These are phyloP conservation scores for Sebastes fasciatus DNA, from an alignment of 2,113 vertebrate genomes.

Conservation along the genomic window DNA sequence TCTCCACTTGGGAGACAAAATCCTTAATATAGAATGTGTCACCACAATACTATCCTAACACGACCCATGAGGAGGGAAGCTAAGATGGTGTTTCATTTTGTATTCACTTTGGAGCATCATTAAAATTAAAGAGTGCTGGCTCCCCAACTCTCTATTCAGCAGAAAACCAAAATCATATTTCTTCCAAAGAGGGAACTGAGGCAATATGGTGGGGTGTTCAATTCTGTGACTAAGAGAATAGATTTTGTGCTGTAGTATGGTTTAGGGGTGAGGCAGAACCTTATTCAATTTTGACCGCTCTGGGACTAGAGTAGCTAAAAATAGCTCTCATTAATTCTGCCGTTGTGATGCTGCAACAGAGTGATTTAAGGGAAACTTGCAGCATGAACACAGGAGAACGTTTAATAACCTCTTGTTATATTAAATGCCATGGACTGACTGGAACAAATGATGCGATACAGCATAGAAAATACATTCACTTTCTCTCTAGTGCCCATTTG, in stretches of 20 bases:
- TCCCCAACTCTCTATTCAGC: slow-evolving; percentile 26
- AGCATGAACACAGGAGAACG: slow-evolving; percentile 57
- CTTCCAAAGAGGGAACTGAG: slow-evolving; percentile 23
- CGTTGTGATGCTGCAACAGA: slow-evolving; percentile 79
- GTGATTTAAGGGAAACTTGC: slow-evolving; percentile 74
- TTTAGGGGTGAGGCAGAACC: slow-evolving; percentile 66
- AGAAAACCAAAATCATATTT: slow-evolving; percentile 62
- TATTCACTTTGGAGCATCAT: slow-evolving; percentile 37
- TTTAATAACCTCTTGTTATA: slow-evolving; percentile 68
- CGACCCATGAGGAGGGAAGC: not conserved
- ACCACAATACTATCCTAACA: slow-evolving; percentile 25
- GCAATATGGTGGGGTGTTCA: slow-evolving; percentile 46
- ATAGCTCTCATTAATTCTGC: slow-evolving; percentile 81
- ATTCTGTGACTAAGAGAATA: slow-evolving; percentile 48
- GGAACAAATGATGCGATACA: slow-evolving; percentile 50
- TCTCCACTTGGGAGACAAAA: not conserved
- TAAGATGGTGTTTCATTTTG: slow-evolving; percentile 29
- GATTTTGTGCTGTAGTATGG: slow-evolving; percentile 67
- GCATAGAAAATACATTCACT: slow-evolving; percentile 33
- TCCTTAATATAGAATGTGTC: slow-evolving; percentile 14
- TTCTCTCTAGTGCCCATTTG: slow-evolving; percentile 19
- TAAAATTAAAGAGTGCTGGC: slow-evolving; percentile 38
- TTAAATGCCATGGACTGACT: slow-evolving; percentile 44
- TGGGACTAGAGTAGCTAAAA: slow-evolving; percentile 71
- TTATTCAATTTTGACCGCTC: slow-evolving; percentile 76